Evolutionary conservation across 2,113 vertebrate species (phyloP), one percentile per base, ranked within the genome.

Genomic region (Neofelis nebulosa): DNA sequence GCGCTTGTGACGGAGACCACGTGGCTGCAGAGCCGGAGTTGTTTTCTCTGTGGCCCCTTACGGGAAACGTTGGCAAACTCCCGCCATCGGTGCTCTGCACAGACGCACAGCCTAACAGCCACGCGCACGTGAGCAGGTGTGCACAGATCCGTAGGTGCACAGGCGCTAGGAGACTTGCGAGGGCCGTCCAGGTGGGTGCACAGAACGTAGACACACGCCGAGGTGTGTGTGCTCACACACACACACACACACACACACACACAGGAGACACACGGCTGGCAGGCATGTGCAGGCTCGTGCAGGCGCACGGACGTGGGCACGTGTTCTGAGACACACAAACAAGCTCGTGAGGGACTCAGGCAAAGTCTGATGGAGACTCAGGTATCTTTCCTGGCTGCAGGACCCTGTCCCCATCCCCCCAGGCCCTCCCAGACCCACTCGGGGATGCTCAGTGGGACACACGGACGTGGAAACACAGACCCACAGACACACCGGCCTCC

Each of bases 81-180:
- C 2, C 21, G 5, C 16, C 31, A 0, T 6, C 36, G 6, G 1
- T 5, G 6, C 13, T 6, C 29, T 23, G 1, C 52, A 16, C 19
- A 63, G 11, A 11, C 29, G 21, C 31, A 16, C 2, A 0, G 27
- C 25, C 31, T 36, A 5, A 18, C 2, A 1, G 4, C 10, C 29
- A 21, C 61, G 14, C 48, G 7, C 6, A 0, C 0, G 0, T 15
- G 12, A 27, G 36, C 52, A n/a, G 8, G 19, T 7, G 14, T n/a
- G 10, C 6, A 4, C 69, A 80, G 0, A 45, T 31, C 25, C 16
- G 0, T 48, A 27, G 79, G 29, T 6, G 16, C 14, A 5, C 1
- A 1, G 25, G 7, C 36, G 33, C 27, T 16, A 9, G 68, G 63
- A 80, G 69, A 52, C 21, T 10, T 18, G 25, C 2, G 3, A 9